A percentile compares a stretch with the other conserved stretches of the same genome.
Evolutionary conservation across 2,888 invertebrate species (phyloP).

Genomic region (Acanthosepion pharaonis): DNA sequence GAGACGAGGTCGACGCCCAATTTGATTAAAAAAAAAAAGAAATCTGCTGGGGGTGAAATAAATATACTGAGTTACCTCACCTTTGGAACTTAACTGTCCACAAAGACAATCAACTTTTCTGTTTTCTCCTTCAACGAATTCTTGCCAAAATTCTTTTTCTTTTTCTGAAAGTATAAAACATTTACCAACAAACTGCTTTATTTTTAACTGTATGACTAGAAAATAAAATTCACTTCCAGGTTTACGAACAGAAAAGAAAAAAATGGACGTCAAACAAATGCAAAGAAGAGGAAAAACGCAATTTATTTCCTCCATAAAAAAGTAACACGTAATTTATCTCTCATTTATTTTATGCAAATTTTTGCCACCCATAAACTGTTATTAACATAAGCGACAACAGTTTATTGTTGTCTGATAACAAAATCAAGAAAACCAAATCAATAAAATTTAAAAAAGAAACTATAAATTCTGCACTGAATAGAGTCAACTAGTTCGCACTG

Average conservation of each 20-base stretch:
- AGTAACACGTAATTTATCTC: not conserved
- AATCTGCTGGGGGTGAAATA: not conserved
- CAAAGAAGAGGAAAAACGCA: not conserved
- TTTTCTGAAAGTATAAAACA: not conserved
- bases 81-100: not conserved
- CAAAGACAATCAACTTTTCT: not conserved
- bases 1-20: not conserved
- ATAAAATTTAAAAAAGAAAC: not conserved
- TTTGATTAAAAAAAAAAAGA: not conserved
- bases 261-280: not conserved
- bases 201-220: conserved; percentile 1
- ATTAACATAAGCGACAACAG: not conserved
- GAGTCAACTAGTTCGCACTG: not conserved
- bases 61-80: not conserved
- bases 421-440: not conserved
- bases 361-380: not conserved
- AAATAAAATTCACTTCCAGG: not conserved
- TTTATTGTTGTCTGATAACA: not conserved
- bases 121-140: not conserved
- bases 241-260: not conserved
- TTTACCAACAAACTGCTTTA: not conserved
- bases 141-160: not conserved
- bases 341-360: not conserved
- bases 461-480: not conserved
- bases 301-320: not conserved